These are phyloP conservation scores for Trogon surrucura DNA, from an alignment of 2,113 vertebrate species.

Conservation along the genomic window DNA sequence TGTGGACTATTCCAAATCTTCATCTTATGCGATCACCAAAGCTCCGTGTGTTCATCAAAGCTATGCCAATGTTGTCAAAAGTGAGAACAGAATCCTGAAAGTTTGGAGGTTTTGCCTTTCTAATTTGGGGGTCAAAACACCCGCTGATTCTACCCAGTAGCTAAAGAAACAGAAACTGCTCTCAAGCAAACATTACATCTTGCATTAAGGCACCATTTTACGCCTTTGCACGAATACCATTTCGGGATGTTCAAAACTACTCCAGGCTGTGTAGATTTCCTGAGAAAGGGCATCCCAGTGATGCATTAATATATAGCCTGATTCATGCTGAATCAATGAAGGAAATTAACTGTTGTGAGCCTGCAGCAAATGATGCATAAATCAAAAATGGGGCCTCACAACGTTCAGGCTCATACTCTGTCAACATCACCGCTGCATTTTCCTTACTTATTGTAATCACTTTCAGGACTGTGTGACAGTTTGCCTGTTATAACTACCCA, in stretches of 20 bases:
- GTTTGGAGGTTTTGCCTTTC: neutral
- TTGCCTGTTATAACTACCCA: neutral
- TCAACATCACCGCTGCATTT: conserved; percentile 8
- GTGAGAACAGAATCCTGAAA: neutral
- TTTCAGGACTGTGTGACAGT: neutral
- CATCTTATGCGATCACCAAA: neutral
- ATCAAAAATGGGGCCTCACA: conserved; percentile 50
- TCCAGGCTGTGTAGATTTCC: neutral
- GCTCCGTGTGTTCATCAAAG: neutral
- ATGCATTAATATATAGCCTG: conserved; percentile 49
- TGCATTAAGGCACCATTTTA: neutral
- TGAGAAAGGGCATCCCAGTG: conserved; percentile 7
- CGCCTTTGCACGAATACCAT: neutral
- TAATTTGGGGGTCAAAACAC: neutral
- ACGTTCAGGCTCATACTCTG: conserved; percentile 32
- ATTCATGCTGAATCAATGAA: conserved; percentile 58
- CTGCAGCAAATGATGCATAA: conserved; percentile 22
- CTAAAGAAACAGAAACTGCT: neutral
- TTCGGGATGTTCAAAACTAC: neutral
- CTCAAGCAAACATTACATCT: neutral
- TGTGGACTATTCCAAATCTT: neutral
- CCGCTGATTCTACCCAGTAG: neutral
- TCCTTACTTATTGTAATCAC: neutral
- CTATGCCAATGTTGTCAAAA: neutral
- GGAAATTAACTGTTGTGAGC: conserved; percentile 58